Base-by-base conservation (phyloP, 2,888 invertebrate species). In the Euproctis similis region DNA sequence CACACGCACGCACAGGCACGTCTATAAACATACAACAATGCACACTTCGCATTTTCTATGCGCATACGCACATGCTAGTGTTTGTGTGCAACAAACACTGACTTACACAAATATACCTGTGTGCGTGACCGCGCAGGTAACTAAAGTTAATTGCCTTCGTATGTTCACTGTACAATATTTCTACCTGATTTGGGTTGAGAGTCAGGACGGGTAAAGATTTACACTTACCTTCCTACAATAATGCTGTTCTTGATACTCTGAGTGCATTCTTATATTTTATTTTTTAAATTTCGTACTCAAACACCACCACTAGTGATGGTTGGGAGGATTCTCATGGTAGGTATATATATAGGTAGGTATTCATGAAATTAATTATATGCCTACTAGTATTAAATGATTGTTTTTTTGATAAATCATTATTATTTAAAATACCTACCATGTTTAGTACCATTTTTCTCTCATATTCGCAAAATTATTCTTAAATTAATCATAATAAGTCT, bases 81-180 rank as follows among this genome's bases (percentile, higher is more conserved):
- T 14, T 4, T 14, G 26, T 19, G 8, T 21, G 21, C 11, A 14
- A 11, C 11, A n/a, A 6, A 21, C 21, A 8, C 21, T 19, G 8
- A 7, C 10, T 4, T 21, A 21, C 10, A 21, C n/a, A 21, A 9
- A 8, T 11, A 14, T 14, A 14, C 6, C 14, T 58, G 58, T 67
- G 70, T 64, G 63, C 47, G 60, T 53, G 62, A 55, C 34, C 24
- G 42, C 62, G 71, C 80, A 81, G 80, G 80, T 81, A 81, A 70
- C 68, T 56, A 67, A 72, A 70, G 78, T 77, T 81, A 84, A 82
- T 82, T 81, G 82, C 75, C 73, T 72, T 76, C 73, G 76, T 81
- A 77, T 82, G 77, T 77, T 72, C 77, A 76, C 73, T 77, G 69
- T 63, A 72, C 68, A 67, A n/a, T 69, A 57, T 52, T 60, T 73